These are phyloP conservation scores for Noctuana brunneofusca DNA, from an alignment of 2,888 invertebrate genomes.

Conservation along the genomic window DNA sequence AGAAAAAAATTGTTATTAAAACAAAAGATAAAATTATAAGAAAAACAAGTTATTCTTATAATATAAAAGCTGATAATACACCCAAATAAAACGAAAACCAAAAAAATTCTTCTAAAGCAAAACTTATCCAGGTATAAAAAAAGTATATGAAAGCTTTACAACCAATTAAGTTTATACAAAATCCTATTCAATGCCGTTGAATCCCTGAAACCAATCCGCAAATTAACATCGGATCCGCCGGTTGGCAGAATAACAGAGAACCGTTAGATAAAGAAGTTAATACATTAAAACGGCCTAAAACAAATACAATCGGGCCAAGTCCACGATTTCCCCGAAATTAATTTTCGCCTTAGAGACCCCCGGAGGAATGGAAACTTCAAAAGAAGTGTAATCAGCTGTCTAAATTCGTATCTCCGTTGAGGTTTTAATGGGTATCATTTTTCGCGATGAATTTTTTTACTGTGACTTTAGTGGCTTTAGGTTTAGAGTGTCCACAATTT, in stretches of 20 bases:
- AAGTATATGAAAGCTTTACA: background rate
- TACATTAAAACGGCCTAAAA: background rate
- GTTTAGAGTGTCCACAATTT: background rate
- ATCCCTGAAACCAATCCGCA: background rate
- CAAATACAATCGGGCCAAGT: background rate
- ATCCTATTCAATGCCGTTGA: background rate
- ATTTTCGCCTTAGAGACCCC: background rate
- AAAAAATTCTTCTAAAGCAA: too few species aligned
- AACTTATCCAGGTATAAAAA: too few species aligned
- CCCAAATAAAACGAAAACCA: too few species aligned
- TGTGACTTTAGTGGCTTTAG: background rate
- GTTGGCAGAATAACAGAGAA: background rate
- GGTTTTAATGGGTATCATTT: background rate
- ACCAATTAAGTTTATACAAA: background rate
- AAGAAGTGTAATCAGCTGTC: background rate
- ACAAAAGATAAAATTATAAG: too few species aligned
- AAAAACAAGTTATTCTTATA: too few species aligned
- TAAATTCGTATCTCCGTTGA: background rate
- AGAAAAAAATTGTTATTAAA: too few species aligned
- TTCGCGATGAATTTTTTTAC: background rate
- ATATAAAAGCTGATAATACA: too few species aligned
- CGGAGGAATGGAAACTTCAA: background rate
- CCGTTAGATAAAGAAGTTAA: background rate
- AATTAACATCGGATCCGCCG: background rate
- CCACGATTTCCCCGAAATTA: background rate